Evolutionary conservation across 2,113 vertebrate species (phyloP).

Genomic region (Dissostichus mawsoni): DNA sequence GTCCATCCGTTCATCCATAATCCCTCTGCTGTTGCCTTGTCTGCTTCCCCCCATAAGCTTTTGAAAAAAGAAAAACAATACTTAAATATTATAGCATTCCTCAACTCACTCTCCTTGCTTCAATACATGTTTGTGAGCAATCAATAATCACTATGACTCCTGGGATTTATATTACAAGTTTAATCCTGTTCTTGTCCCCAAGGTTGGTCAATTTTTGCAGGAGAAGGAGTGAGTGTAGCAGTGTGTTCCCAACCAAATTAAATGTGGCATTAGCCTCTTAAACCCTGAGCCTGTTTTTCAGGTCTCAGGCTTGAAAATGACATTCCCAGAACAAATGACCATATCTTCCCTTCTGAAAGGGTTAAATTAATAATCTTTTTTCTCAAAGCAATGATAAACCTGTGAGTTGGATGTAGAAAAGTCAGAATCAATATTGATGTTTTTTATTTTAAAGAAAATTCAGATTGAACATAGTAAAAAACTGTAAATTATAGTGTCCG

Average conservation of each 20-base stretch:
- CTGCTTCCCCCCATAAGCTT: not conserved
- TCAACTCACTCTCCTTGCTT: slow-evolving; percentile 46
- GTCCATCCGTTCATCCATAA: not conserved
- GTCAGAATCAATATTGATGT: too few species aligned
- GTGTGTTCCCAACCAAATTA: not conserved
- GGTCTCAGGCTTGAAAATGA: not conserved
- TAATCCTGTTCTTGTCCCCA: not conserved
- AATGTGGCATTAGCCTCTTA: not conserved
- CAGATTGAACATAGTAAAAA: too few species aligned
- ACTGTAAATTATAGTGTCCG: too few species aligned
- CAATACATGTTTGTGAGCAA: slow-evolving; percentile 54
- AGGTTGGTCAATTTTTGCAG: not conserved
- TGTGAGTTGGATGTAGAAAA: too few species aligned
- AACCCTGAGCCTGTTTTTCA: too few species aligned
- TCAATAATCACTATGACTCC: slow-evolving; percentile 30
- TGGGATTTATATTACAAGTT: slow-evolving; percentile 10
- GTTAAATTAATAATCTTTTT: too few species aligned
- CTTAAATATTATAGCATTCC: slow-evolving; percentile 51
- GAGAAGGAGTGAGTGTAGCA: slow-evolving; percentile 12
- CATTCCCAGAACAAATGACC: too few species aligned
- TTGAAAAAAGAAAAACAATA: slow-evolving; percentile 35
- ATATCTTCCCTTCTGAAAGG: too few species aligned
- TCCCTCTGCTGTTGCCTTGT: not conserved
- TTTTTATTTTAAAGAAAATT: too few species aligned
- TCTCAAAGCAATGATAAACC: too few species aligned